A percentile compares a stretch with the other conserved stretches of the same genome.
Conservation (phyloP, 2,113 vertebrate genomes). For the Sinosuthora webbiana region DNA sequence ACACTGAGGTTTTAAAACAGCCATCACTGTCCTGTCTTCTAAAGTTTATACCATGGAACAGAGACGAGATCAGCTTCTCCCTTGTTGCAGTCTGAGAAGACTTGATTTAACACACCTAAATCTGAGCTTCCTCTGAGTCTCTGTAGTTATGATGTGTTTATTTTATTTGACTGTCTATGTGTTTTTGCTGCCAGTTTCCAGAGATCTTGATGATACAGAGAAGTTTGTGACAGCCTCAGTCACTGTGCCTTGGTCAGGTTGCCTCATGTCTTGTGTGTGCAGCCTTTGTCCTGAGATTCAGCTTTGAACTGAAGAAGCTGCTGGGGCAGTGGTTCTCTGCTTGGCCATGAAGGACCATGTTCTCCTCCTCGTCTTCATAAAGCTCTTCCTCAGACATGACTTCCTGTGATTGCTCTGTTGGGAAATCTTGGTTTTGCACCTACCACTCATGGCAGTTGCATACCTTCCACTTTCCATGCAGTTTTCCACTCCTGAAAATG, state of each 20-base stretch:
- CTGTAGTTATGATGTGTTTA: background rate
- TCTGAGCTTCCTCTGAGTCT: background rate
- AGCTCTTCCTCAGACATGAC: background rate
- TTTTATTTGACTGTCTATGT: background rate
- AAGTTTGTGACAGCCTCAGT: background rate
- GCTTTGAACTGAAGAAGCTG: background rate
- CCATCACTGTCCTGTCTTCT: background rate
- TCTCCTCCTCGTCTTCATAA: background rate
- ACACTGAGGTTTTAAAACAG: background rate
- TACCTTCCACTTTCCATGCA: background rate
- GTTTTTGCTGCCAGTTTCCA: background rate
- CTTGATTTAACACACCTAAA: background rate
- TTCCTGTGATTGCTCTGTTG: background rate
- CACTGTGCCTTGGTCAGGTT: accelerated
- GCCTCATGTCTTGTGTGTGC: accelerated
- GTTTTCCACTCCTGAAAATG: background rate
- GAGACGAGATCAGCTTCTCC: background rate
- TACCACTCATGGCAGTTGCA: background rate
- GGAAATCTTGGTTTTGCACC: background rate
- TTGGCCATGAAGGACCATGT: accelerated
- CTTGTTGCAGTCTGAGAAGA: background rate
- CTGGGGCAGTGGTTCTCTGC: background rate
- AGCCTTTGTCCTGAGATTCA: background rate
- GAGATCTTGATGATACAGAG: background rate
- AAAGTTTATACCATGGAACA: background rate